Percentiles rank a stretch among this genome's conserved stretches.
Evolutionary conservation across 1,140 invertebrate species (phyloP).

Genomic region (Prorops nasuta): DNA sequence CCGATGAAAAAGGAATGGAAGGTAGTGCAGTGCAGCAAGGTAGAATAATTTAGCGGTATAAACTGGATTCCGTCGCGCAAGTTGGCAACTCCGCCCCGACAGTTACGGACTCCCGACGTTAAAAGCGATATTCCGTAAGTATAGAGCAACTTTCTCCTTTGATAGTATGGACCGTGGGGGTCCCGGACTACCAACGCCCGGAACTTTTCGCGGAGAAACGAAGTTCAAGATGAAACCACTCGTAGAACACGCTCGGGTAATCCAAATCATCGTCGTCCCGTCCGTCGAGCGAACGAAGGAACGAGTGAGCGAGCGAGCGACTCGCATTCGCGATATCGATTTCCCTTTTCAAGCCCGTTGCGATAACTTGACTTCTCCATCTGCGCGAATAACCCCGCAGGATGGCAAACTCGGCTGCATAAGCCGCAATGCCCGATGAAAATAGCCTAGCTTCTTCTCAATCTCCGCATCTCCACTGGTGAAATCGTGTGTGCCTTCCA

Average conservation of each 20-base stretch:
- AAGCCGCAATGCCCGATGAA: no score
- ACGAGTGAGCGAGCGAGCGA: constrained; percentile 1
- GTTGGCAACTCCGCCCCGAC: constrained; percentile 31
- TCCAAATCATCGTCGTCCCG: constrained; percentile 27
- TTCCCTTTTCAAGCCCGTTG: neutral
- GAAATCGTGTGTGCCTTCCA: no score
- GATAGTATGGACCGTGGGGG: constrained; percentile 23
- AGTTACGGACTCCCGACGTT: constrained; percentile 27
- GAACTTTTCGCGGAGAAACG: constrained; percentile 26
- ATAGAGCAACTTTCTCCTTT: constrained; percentile 35
- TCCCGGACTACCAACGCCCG: constrained; percentile 5
- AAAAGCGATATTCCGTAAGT: constrained; percentile 36
- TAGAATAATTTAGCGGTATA: constrained; percentile 32
- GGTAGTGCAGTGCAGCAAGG: constrained; percentile 18
- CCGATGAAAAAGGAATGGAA: constrained; percentile 7
- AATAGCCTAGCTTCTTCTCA: no score
- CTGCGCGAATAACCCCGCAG: no score
- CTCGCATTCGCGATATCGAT: constrained; percentile 24
- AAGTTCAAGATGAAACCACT: constrained; percentile 34
- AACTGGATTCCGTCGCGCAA: constrained; percentile 29
- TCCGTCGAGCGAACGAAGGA: constrained; percentile 13
- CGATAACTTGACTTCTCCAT: no score
- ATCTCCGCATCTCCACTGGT: no score
- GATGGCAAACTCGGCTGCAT: no score
- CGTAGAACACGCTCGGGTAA: constrained; percentile 26